Evolutionary conservation across 2,113 vertebrate genomes (phyloP).

Genomic region (Brachyistius frenatus): DNA sequence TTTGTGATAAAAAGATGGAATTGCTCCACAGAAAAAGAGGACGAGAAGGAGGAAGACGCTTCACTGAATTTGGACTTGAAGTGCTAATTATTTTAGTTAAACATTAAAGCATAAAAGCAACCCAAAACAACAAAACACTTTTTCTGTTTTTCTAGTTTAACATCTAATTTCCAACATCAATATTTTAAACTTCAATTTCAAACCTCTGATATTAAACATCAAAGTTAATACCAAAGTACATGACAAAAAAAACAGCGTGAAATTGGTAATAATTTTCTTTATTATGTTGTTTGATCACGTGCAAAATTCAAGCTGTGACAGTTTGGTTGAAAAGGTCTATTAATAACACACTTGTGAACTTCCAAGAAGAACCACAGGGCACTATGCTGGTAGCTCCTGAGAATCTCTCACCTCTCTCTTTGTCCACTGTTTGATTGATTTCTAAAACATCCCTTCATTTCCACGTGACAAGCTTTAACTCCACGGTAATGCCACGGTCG

Average conservation of each 20-base stretch:
- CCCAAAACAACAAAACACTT: neutral
- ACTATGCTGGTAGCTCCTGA: neutral
- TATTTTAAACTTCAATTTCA: no score
- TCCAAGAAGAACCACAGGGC: neutral
- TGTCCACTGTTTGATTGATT: neutral
- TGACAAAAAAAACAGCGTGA: neutral
- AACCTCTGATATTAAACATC: neutral
- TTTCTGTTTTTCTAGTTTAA: neutral
- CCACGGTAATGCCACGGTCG: neutral
- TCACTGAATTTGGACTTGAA: neutral
- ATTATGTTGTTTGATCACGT: neutral
- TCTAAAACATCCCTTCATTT: neutral
- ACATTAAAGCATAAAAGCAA: neutral
- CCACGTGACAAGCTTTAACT: neutral
- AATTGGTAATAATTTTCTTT: neutral
- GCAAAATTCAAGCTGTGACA: neutral
- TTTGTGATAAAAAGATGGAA: neutral
- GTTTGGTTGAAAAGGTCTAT: neutral
- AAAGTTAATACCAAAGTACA: neutral
- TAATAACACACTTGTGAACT: slow-evolving; percentile 6
- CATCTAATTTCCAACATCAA: neutral
- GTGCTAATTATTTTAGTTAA: neutral
- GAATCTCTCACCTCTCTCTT: neutral
- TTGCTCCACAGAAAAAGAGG: neutral
- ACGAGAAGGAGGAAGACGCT: neutral